Base-by-base conservation (phyloP, 2,113 vertebrate species). In the Apodemus speciosus region DNA sequence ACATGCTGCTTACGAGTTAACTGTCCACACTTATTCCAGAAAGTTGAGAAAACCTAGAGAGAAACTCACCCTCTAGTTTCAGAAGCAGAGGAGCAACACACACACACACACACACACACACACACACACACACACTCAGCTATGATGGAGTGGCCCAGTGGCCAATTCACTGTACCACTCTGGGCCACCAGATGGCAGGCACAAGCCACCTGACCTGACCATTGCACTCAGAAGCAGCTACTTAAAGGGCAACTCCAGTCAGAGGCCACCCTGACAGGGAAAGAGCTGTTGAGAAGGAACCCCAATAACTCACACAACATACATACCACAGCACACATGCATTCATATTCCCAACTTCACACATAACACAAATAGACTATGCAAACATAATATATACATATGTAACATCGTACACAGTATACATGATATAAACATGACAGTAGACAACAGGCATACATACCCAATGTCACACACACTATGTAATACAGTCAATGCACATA, bases 101-200 rank as follows among this genome's bases (percentile, higher is more conserved):
- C 72, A 49, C 72, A 73, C n/a, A 40, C 69, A 38, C 35, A 71
- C 68, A 10, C 43, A 35, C 73, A 35, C 30, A 51, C 73, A 51
- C 6, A 51, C 46, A 35, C 30, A 77, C 80, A 62, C 58, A 40
- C 14, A 43, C 14, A 60, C 25, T 7, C 5, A 25, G 53, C 53
- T 27, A 80, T 40, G 6, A 40, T 16, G 13, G n/a, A 69, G 16
- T 66, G 62, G 30, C 27, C 62, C 62, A 25, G 62, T 10, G 11
- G 2, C 40, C 58, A 0, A 0, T n/a, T 9, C 72, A 15, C 58
- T 49, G 77, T 84, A 43, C 91, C 60, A 20, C 1, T 11, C n/a
- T 25, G 4, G 0, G 93, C 97, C 97, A 96, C 93, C 95, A 97
- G 95, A 72, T 76, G 97, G 96, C 97, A 1, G 80, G 3, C 87